These are phyloP conservation scores for Steromphala cineraria DNA, from an alignment of 2,888 invertebrate genomes.

Conservation along the genomic window DNA sequence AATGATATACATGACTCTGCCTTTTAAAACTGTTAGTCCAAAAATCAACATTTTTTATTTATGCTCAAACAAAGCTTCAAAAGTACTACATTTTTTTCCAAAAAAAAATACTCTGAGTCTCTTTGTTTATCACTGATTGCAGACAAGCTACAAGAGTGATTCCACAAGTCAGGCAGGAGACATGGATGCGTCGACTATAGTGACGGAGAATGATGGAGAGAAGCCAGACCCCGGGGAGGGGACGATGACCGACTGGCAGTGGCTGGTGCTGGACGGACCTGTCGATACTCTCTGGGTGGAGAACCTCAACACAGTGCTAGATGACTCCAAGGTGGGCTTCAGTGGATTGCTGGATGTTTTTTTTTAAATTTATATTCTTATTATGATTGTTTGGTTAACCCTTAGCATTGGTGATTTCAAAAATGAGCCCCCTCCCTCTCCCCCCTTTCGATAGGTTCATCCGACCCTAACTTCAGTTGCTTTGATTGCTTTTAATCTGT, in stretches of 20 bases:
- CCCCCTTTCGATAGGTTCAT: too few relatives aligned
- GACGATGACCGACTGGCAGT: slow-evolving; percentile 67
- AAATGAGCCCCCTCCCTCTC: too few relatives aligned
- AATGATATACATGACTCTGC: too few relatives aligned
- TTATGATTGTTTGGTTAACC: background rate
- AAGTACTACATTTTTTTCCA: too few relatives aligned
- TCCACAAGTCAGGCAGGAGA: slow-evolving; percentile 11
- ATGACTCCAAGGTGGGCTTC: slow-evolving; percentile 68
- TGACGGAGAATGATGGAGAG: slow-evolving; percentile 29
- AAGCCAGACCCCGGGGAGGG: slow-evolving; percentile 46
- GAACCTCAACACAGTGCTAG: slow-evolving; percentile 75
- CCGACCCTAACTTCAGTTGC: too few relatives aligned
- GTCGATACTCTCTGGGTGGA: slow-evolving; percentile 76
- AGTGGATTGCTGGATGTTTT: too few relatives aligned
- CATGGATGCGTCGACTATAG: slow-evolving; percentile 17
- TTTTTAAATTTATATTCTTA: background rate
- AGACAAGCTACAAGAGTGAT: slow-evolving; percentile 30
- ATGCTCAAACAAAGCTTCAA: background rate
- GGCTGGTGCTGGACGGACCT: slow-evolving; percentile 74
- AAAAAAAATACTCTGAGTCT: background rate
- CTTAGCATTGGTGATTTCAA: too few relatives aligned
- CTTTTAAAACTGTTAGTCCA: too few relatives aligned
- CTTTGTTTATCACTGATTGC: background rate
- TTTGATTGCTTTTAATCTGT: too few relatives aligned
- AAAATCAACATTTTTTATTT: too few relatives aligned